Base-by-base conservation (phyloP, 2,888 invertebrate genomes). In the Clunio marinus region DNA sequence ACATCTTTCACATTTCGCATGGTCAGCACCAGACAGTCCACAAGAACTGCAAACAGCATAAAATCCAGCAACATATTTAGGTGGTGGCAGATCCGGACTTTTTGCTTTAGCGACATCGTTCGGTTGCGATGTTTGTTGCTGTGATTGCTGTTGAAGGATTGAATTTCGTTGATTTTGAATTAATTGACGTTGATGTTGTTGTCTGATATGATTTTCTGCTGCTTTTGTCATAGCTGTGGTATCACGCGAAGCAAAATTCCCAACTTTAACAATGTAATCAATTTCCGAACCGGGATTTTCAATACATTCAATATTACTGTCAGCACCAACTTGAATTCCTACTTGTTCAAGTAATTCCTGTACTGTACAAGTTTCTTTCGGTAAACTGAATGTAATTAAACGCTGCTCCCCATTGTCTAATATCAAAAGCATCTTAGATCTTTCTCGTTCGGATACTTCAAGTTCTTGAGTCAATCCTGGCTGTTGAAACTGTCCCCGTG, bases 321-420 rank as follows among this genome's bases (percentile, higher is more conserved):
- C 86, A 68, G 83, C 82, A 62, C 86, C 83, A 74, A 88, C 87
- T 59, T 86, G 84, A 73, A 91, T 88, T 70, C 75, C 76, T 72
- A 88, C 88, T 83, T 91, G 90, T 76, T 90, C 90, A 70, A 91
- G 79, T 71, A 91, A 85, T 80, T 91, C 90, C 76, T 89, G 88
- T 67, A 91, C 87, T 0, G 90, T 90, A 77, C 91, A 91, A 71
- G 88, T 88, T 76, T 91, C 90, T 74, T 88, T 86, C 5, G 91
- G 91, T 72, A 90, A 81, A 68, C 90, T 90, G 75, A 91, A 91
- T 8, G 90, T 90, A 68, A 91, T 91, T 70, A 91, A 81, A 74
- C 91, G 84, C 77, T 91, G 91, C 78, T 91, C 90, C 13, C 89
- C 89, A 71, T 85, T 88, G 73, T 86, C 85, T 68, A 90, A 79